These are phyloP conservation scores for Limnephilus rhombicus DNA, from an alignment of 2,888 invertebrate genomes.

Conservation along the genomic window DNA sequence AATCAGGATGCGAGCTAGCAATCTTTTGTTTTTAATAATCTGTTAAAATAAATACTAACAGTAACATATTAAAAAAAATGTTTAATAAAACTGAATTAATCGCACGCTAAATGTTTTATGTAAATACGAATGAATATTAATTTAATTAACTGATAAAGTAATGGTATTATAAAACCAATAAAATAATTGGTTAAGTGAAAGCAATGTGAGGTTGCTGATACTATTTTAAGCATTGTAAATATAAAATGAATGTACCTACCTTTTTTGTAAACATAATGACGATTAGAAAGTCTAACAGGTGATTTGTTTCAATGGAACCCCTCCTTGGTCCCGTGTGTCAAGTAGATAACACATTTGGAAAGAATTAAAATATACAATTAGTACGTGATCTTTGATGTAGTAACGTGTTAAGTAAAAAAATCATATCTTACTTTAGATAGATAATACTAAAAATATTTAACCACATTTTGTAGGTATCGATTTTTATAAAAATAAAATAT, in stretches of 20 bases:
- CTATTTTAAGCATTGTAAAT: conserved; percentile 20
- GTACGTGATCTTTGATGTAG: conserved; percentile 44
- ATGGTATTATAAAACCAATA: background rate
- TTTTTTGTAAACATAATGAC: conserved; percentile 1
- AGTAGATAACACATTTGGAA: conserved; percentile 18
- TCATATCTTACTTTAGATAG: conserved; percentile 60
- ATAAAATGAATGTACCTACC: background rate
- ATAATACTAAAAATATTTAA: conserved; percentile 47
- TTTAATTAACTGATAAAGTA: background rate
- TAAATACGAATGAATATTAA: background rate
- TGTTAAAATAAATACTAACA: background rate
- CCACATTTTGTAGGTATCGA: conserved; percentile 37
- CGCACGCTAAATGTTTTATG: background rate
- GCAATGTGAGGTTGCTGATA: conserved; percentile 20
- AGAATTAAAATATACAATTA: conserved; percentile 29
- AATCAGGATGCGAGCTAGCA: background rate
- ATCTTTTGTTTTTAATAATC: background rate
- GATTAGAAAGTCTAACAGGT: background rate
- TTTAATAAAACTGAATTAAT: background rate
- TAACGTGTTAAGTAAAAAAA: conserved; percentile 55
- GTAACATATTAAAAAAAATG: no score
- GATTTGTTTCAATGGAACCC: background rate
- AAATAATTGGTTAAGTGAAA: background rate
- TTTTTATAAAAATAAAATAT: conserved; percentile 13
- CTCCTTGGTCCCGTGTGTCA: background rate